phyloP scores from a whole-genome alignment of 2,113 vertebrate genomes.

The Brevimyrus niger region DNA sequence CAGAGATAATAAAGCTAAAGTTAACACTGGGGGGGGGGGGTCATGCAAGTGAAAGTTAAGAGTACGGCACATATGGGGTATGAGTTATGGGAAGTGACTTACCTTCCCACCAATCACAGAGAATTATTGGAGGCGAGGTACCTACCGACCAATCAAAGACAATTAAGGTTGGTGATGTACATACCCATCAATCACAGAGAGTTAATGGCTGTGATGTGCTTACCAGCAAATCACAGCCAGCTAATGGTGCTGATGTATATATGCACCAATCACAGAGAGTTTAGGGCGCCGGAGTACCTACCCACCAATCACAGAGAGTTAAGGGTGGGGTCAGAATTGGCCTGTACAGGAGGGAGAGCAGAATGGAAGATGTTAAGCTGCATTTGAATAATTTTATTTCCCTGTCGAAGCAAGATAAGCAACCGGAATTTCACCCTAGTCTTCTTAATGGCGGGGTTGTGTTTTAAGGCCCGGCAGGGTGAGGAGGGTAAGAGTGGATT shows the following conservation, averaged over 20 bases:
- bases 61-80: background rate
- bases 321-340: background rate
- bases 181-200: background rate
- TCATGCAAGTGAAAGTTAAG: background rate
- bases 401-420: background rate
- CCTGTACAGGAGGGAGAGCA: background rate
- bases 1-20: background rate
- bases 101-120: background rate
- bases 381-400: background rate
- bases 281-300: background rate
- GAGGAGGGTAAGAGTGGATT: background rate
- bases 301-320: background rate
- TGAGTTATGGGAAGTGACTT: background rate
- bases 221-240: background rate
- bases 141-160: background rate
- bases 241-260: background rate
- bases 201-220: background rate
- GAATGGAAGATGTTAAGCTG: background rate
- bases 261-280: background rate
- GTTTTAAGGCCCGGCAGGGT: background rate
- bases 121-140: background rate
- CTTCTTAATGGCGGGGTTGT: background rate
- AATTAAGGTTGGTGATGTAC: background rate
- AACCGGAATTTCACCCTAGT: background rate
- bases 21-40: background rate